Conservation (phyloP, 2,888 invertebrate genomes). For the Leucania comma region DNA sequence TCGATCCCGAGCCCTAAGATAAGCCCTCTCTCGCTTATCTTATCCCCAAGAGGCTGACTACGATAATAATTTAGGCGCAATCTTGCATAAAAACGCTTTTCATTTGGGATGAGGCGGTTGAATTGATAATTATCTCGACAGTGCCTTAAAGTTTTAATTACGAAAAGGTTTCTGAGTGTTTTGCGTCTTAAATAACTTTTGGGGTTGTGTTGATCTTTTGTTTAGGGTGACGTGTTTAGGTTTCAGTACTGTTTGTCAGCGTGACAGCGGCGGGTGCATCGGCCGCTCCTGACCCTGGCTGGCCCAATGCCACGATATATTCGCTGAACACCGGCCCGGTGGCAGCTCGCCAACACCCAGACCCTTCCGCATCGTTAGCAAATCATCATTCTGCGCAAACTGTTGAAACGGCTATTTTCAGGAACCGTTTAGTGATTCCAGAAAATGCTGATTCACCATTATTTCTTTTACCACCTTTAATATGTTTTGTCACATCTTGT, state of each 20-base stretch:
- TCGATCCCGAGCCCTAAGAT: conserved; percentile 78
- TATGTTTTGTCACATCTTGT: background rate
- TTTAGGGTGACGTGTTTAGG: conserved; percentile 54
- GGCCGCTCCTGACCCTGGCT: conserved; percentile 90
- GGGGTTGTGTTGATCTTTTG: conserved; percentile 48
- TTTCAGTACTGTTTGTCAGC: conserved; percentile 69
- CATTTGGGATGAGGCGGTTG: conserved; percentile 45
- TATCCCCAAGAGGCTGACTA: conserved; percentile 78
- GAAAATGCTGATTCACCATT: conserved; percentile 54
- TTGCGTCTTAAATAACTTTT: conserved; percentile 24
- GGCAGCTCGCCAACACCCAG: conserved; percentile 82
- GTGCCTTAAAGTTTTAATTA: conserved; percentile 61
- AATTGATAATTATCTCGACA: conserved; percentile 54
- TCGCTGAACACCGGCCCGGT: conserved; percentile 75
- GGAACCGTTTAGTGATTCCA: conserved; percentile 58
- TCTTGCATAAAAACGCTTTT: conserved; percentile 67
- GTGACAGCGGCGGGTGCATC: conserved; percentile 83
- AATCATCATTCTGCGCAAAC: conserved; percentile 79
- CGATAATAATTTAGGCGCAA: conserved; percentile 73
- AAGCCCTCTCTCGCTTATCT: conserved; percentile 82
- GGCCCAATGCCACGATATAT: conserved; percentile 89
- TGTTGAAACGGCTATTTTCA: conserved; percentile 67
- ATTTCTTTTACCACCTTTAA: background rate
- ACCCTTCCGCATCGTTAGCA: conserved; percentile 87
- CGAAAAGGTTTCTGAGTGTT: conserved; percentile 51